Evolutionary conservation across 2,797 vertebrate genomes (phyloP), one percentile per base, ranked within the genome.

Genomic region (Denticeps clupeoides): DNA sequence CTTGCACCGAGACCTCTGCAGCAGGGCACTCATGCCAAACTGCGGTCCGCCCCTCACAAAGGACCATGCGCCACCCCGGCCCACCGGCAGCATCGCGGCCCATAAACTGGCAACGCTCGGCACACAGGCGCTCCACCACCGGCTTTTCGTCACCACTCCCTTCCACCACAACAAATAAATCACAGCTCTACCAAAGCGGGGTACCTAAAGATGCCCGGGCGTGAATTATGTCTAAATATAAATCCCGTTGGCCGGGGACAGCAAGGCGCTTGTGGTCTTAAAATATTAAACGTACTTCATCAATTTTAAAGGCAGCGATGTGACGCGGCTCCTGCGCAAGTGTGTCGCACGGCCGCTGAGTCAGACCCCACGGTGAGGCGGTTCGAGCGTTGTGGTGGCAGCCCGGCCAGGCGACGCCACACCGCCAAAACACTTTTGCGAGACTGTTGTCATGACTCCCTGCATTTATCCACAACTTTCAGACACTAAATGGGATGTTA

Each of bases 251-350:
- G 55, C 19, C 57, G 59, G 71, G 33, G 38, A 63, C 65, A 59
- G 55, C 56, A 54, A 64, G 64, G 65, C 26, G 46, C 60, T 60
- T 29, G 45, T 37, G 43, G 27, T 68, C 60, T 73, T 71, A 59
- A 76, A 80, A 78, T 72, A 76, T 75, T 72, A 76, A n/a, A 76
- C 60, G 54, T 31, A 56, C 60, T 62, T 64, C 58, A 69, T 76
- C 62, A 65, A 72, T 74, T 74, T 70, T 58, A 70, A 73, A 74
- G 67, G 37, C 11, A 59, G 47, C 65, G 62, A 55, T 38, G 64
- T 74, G 76, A 78, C 60, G 68, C 52, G 6, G 53, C 51, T 72
- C 53, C 44, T 72, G 65, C 66, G 62, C 63, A 74, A 44, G 61
- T 60, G 67, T 75, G 70, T 72, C 65, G 56, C 65, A 71, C 55